A percentile compares a stretch with the other conserved stretches of the same genome.
These are phyloP conservation scores for Athene noctua DNA, from an alignment of 2,113 vertebrate genomes.

Conservation along the genomic window DNA sequence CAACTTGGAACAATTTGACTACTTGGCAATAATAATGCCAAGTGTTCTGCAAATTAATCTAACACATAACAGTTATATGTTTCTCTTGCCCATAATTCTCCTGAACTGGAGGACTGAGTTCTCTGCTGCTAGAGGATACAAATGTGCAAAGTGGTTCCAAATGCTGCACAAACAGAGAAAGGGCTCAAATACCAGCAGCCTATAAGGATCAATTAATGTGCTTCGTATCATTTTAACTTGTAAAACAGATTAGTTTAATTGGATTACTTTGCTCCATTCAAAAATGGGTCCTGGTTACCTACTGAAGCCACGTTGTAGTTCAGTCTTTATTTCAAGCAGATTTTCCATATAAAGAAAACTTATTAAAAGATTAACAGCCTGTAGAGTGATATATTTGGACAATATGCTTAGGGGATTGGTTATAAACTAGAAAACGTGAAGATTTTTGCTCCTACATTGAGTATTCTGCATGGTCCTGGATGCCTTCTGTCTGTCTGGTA, in stretches of 20 bases:
- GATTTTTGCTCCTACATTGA: not conserved
- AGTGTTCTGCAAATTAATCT: constrained; percentile 87
- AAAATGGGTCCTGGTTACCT: constrained; percentile 33
- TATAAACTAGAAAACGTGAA: constrained; percentile 25
- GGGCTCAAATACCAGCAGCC: constrained; percentile 52
- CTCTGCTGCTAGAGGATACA: constrained; percentile 56
- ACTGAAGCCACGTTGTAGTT: constrained; percentile 27
- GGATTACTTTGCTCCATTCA: constrained; percentile 68
- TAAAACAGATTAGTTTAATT: constrained; percentile 64
- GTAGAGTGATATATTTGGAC: constrained; percentile 43
- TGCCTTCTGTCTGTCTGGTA: not conserved
- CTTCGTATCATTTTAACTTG: constrained; percentile 64
- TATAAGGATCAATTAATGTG: constrained; percentile 55
- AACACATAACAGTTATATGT: constrained; percentile 76
- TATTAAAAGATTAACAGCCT: constrained; percentile 63
- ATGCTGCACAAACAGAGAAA: constrained; percentile 52
- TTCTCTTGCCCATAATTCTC: constrained; percentile 73
- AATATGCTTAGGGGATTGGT: constrained; percentile 28
- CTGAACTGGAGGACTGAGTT: constrained; percentile 50
- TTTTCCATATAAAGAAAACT: constrained; percentile 32
- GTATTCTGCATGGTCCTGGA: not conserved
- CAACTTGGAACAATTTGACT: constrained; percentile 88
- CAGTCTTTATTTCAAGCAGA: constrained; percentile 45
- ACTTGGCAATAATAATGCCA: constrained; percentile 85
- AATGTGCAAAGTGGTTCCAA: constrained; percentile 70